Evolutionary conservation across 1,140 invertebrate species (phyloP).

Genomic region (Conus ventricosus): DNA sequence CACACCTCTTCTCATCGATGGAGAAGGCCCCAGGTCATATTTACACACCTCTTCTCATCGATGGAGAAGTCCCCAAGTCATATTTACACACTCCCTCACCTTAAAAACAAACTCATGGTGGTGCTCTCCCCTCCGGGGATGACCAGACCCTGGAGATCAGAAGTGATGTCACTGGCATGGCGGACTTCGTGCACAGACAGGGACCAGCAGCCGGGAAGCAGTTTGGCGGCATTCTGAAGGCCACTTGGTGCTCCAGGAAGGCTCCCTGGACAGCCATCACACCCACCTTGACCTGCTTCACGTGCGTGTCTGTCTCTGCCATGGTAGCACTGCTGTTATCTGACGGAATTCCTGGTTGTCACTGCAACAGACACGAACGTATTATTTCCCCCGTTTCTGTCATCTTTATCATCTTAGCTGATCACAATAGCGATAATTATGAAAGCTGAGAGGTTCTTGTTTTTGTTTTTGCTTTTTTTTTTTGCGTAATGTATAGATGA

Average conservation of each 20-base stretch:
- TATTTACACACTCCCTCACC: not conserved
- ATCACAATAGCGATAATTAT: too few relatives aligned
- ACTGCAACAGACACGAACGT: too few relatives aligned
- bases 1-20: too few relatives aligned
- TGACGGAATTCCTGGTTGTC: not conserved
- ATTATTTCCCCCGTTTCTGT: too few relatives aligned
- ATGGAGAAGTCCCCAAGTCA: too few relatives aligned
- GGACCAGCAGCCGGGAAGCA: conserved; percentile 17
- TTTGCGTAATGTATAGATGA: too few relatives aligned
- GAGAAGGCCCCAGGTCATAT: too few relatives aligned
- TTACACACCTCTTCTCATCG: too few relatives aligned
- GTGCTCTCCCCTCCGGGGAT: conserved; percentile 71
- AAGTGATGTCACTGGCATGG: conserved; percentile 50
- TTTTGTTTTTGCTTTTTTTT: too few relatives aligned
- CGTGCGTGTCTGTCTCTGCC: not conserved
- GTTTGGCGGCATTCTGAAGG: conserved; percentile 51
- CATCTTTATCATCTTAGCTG: too few relatives aligned
- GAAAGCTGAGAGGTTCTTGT: too few relatives aligned
- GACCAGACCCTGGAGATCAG: conserved; percentile 57
- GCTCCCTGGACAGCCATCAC: conserved; percentile 63
- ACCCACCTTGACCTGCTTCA: conserved; percentile 43
- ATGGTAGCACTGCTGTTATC: not conserved
- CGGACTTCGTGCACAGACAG: conserved; percentile 56
- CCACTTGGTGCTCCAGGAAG: conserved; percentile 64
- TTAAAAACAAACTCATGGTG: conserved; percentile 64